These are phyloP conservation scores for Trissonchulus sp. DNA, from an alignment of 2,888 invertebrate genomes.

Conservation along the genomic window DNA sequence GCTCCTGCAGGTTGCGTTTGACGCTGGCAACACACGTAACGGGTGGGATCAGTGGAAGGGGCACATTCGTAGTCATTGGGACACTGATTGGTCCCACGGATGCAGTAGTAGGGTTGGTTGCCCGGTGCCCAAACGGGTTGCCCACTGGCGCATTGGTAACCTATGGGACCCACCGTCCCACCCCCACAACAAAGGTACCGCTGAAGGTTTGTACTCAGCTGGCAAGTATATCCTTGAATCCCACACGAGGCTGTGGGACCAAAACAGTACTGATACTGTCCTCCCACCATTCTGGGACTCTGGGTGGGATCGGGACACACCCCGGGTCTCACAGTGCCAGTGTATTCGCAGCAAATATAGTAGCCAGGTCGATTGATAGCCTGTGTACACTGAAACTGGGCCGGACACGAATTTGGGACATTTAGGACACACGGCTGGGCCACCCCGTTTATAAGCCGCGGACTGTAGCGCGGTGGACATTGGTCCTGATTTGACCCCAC, in stretches of 20 bases:
- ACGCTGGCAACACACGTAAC: slow-evolving; percentile 12
- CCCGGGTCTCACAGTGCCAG: not conserved
- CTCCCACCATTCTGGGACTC: not conserved
- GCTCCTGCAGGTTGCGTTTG: not conserved
- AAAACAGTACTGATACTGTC: not conserved
- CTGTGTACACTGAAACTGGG: slow-evolving; percentile 13
- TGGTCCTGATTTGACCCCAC: not conserved
- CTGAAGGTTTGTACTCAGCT: not conserved
- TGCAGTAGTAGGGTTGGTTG: slow-evolving; percentile 9
- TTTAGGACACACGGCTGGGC: slow-evolving; percentile 1
- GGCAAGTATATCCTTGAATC: slow-evolving; percentile 14
- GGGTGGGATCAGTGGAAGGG: slow-evolving; percentile 1
- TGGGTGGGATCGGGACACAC: not conserved
- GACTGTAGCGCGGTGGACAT: not conserved
- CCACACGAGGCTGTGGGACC: not conserved
- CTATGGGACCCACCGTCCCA: not conserved
- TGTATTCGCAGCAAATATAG: slow-evolving; percentile 27
- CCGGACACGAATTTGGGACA: slow-evolving; percentile 15
- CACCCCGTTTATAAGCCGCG: not conserved
- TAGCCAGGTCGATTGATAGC: slow-evolving; percentile 20
- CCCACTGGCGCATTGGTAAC: slow-evolving; percentile 14
- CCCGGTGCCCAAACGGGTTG: slow-evolving; percentile 13
- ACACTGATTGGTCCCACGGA: slow-evolving; percentile 9
- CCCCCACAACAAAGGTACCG: slow-evolving; percentile 19
- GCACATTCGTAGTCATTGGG: slow-evolving; percentile 11